These are phyloP conservation scores for Taphrorychus bicolor DNA, from an alignment of 2,888 invertebrate species.

Conservation along the genomic window DNA sequence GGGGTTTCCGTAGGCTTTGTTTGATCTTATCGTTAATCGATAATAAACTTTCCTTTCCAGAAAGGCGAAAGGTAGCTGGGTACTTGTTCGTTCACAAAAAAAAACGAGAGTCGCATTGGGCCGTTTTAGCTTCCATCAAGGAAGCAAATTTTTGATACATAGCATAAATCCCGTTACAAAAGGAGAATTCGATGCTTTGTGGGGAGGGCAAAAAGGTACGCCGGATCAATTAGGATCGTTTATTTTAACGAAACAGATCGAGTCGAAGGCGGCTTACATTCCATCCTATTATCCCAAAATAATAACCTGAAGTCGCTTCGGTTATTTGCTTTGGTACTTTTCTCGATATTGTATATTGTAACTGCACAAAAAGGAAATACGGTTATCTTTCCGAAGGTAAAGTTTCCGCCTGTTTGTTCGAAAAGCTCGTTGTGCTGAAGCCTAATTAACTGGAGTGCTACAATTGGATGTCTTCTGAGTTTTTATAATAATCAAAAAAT, in stretches of 20 bases:
- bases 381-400: too few relatives aligned
- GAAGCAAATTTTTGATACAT: not conserved
- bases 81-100: not conserved
- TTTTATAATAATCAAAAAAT: too few relatives aligned
- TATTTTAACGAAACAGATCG: slow-evolving; percentile 12
- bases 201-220: not conserved
- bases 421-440: too few relatives aligned
- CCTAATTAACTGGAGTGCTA: too few relatives aligned
- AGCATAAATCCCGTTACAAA: not conserved
- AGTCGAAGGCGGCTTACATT: not conserved
- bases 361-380: not conserved
- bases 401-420: too few relatives aligned
- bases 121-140: not conserved
- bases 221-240: slow-evolving; percentile 13
- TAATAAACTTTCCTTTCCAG: slow-evolving; percentile 8
- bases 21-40: slow-evolving; percentile 23
- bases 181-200: not conserved
- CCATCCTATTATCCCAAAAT: slow-evolving; percentile 15
- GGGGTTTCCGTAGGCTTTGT: slow-evolving; percentile 13
- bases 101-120: not conserved
- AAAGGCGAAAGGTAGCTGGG: not conserved
- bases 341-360: not conserved
- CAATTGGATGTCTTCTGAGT: too few relatives aligned
- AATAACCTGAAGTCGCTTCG: slow-evolving; percentile 12
- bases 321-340: slow-evolving; percentile 4